These are phyloP conservation scores for Umimayanthus kanabou DNA, from an alignment of 92 coral and sea anemone genomes.

Conservation along the genomic window DNA sequence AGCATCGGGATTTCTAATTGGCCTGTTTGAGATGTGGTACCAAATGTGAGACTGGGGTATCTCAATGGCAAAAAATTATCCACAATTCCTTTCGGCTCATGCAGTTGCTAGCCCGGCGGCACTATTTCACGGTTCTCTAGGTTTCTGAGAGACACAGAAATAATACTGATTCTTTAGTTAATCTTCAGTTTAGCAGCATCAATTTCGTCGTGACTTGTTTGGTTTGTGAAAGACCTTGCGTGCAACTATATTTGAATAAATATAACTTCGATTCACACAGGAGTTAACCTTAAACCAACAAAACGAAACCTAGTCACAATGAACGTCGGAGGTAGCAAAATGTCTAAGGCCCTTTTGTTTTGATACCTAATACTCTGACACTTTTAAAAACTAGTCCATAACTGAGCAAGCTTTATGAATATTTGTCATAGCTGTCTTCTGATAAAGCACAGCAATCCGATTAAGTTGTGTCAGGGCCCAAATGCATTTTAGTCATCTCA, in stretches of 20 bases:
- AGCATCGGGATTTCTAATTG: slow-evolving; percentile 18
- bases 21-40: not conserved
- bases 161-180: not conserved
- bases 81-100: slow-evolving; percentile 21
- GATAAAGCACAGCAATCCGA: not conserved
- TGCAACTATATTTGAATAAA: not conserved
- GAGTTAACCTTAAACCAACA: not conserved
- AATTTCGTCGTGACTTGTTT: not conserved
- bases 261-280: not conserved
- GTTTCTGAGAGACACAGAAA: not conserved
- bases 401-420: slow-evolving; percentile 11
- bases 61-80: not conserved
- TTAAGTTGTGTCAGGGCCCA: not conserved
- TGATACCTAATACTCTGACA: slow-evolving; percentile 2
- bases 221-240: not conserved
- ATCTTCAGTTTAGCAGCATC: not conserved
- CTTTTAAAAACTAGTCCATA: not conserved
- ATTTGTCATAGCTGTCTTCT: not conserved
- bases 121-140: not conserved
- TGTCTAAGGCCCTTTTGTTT: not conserved
- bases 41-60: slow-evolving; percentile 4
- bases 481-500: not conserved
- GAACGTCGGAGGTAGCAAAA: not conserved
- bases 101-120: not conserved
- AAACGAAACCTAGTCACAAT: not conserved